Conservation (phyloP, 2,888 invertebrate genomes). For the Tillus elongatus region DNA sequence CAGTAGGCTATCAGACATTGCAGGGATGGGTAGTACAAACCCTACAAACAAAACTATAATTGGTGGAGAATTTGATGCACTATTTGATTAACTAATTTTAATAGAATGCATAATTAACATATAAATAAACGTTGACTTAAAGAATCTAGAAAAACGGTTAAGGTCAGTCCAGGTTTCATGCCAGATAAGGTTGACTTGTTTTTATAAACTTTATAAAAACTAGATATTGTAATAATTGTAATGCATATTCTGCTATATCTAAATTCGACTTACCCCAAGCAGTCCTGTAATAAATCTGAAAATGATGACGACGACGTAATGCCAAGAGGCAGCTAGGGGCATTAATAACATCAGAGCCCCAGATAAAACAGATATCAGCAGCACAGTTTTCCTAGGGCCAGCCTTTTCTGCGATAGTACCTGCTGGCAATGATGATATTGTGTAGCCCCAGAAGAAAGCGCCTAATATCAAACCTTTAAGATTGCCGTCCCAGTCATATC, state of each 20-base stretch:
- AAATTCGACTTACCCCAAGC: conserved; percentile 53
- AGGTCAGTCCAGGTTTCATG: too few relatives aligned
- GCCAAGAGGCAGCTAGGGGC: conserved; percentile 50
- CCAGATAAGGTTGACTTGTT: too few relatives aligned
- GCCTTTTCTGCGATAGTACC: conserved; percentile 58
- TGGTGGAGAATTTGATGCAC: conserved; percentile 27
- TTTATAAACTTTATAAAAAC: too few relatives aligned
- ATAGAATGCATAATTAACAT: too few relatives aligned
- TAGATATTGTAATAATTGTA: conserved; percentile 1
- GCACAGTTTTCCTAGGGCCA: conserved; percentile 53
- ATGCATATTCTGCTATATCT: too few relatives aligned
- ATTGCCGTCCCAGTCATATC: conserved; percentile 50
- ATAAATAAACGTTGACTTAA: not conserved
- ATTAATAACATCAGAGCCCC: conserved; percentile 51
- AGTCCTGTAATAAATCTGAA: conserved; percentile 53
- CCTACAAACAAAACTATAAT: conserved; percentile 39
- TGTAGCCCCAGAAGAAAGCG: conserved; percentile 62
- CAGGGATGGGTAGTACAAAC: conserved; percentile 35
- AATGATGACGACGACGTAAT: conserved; percentile 48
- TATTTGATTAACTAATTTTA: not conserved
- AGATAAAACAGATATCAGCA: conserved; percentile 45
- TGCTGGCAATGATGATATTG: conserved; percentile 54
- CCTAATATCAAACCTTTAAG: conserved; percentile 58
- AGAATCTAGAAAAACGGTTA: conserved; percentile 5
- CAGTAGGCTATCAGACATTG: conserved; percentile 39